Percentiles rank a stretch among this genome's conserved stretches.
Evolutionary conservation across 2,797 vertebrate genomes (phyloP).

Genomic region (Gallinago solitaria): DNA sequence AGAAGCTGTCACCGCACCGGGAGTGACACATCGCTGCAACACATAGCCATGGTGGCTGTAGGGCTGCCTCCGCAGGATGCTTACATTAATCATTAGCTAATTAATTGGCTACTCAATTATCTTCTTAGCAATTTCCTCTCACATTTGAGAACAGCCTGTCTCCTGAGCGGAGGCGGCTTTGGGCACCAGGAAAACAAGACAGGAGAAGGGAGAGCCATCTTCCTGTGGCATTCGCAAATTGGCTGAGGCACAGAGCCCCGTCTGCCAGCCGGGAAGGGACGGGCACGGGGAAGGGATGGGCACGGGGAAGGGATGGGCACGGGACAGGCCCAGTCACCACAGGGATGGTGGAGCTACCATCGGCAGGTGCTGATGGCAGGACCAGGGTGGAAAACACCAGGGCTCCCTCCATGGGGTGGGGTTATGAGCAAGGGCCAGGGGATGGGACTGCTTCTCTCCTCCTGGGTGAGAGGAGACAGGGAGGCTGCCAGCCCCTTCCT

Average conservation of each 20-base stretch:
- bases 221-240: slow-evolving; percentile 7
- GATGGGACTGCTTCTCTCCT: not conserved
- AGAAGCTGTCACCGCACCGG: not conserved
- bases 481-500: not conserved
- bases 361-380: not conserved
- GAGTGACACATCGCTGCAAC: slow-evolving; percentile 15
- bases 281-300: not conserved
- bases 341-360: accelerated
- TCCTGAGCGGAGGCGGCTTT: not conserved
- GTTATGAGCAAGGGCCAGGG: accelerated
- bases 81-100: slow-evolving; percentile 61
- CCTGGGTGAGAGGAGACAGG: not conserved
- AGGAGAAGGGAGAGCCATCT: not conserved
- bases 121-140: slow-evolving; percentile 57
- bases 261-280: not conserved
- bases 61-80: slow-evolving; percentile 55
- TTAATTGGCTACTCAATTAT: slow-evolving; percentile 60
- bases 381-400: accelerated
- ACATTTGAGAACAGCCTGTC: slow-evolving; percentile 46
- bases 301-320: not conserved
- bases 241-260: not conserved
- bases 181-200: not conserved
- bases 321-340: not conserved
- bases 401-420: not conserved
- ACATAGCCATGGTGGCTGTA: not conserved